Conservation (phyloP, 2,888 invertebrate species). For the Oasisia sp. region DNA sequence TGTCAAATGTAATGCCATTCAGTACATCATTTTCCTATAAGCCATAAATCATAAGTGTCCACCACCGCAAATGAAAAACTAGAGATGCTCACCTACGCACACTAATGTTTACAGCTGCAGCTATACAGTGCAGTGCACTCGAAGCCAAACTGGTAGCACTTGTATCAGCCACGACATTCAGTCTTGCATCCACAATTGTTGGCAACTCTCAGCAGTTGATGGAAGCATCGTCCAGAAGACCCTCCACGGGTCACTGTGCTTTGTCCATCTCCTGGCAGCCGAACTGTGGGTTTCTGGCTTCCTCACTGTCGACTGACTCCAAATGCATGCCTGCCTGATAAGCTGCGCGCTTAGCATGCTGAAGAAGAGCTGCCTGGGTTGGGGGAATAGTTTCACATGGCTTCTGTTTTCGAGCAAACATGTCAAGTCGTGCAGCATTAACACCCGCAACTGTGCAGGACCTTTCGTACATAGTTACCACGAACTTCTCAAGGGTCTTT, state of each 20-base stretch:
- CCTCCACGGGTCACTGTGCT: slow-evolving; percentile 34
- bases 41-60: too few species aligned
- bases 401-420: slow-evolving; percentile 46
- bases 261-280: slow-evolving; percentile 32
- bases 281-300: slow-evolving; percentile 37
- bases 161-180: too few species aligned
- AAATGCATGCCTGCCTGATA: slow-evolving; percentile 33
- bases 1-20: too few species aligned
- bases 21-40: too few species aligned
- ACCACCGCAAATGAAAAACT: too few species aligned
- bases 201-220: slow-evolving; percentile 39
- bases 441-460: slow-evolving; percentile 38
- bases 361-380: slow-evolving; percentile 27
- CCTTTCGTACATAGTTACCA: slow-evolving; percentile 43
- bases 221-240: slow-evolving; percentile 37
- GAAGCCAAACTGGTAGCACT: too few species aligned
- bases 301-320: slow-evolving; percentile 25
- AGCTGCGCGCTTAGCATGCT: slow-evolving; percentile 41
- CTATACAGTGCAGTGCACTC: too few species aligned
- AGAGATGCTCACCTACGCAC: too few species aligned
- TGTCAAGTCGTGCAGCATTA: slow-evolving; percentile 39
- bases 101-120: too few species aligned
- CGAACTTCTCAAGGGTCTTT: slow-evolving; percentile 40
- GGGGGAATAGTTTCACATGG: slow-evolving; percentile 39
- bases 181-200: slow-evolving; percentile 22